Conservation (phyloP, 2,888 invertebrate genomes). For the Dyspetes luteomarginatus region DNA sequence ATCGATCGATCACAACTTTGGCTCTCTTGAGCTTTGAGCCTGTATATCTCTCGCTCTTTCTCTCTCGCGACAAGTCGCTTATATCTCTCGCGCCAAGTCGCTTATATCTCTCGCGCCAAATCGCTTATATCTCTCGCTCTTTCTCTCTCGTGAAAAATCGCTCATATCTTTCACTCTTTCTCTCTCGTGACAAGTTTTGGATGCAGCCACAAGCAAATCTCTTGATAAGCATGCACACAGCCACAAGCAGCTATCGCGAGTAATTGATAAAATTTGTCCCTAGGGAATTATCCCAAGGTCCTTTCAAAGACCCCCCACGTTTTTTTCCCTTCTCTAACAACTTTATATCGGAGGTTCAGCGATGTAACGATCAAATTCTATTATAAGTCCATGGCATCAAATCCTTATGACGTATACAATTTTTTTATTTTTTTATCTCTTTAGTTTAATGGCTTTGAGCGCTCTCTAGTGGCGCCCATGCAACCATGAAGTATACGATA, state of each 20-base stretch:
- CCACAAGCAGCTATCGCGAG: background rate
- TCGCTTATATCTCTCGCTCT: background rate
- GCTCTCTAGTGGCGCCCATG: too few species aligned
- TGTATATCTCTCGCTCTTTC: slow-evolving; percentile 1
- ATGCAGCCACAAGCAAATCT: background rate
- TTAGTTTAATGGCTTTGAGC: background rate
- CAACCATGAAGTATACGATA: too few species aligned
- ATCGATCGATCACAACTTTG: slow-evolving; percentile 45
- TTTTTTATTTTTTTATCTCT: too few species aligned
- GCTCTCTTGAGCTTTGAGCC: slow-evolving; percentile 1
- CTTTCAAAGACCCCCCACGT: background rate
- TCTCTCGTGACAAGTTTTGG: too few species aligned
- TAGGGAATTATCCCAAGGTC: slow-evolving; percentile 22
- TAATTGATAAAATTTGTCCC: slow-evolving; percentile 38
- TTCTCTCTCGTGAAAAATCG: slow-evolving; percentile 29
- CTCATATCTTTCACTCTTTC: background rate
- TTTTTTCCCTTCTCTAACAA: too few species aligned
- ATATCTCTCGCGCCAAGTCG: background rate
- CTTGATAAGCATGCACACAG: background rate
- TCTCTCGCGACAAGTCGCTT: slow-evolving; percentile 27
- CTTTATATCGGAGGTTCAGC: too few species aligned
- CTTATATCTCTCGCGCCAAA: background rate
- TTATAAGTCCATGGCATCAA: too few species aligned
- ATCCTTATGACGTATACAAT: too few species aligned
- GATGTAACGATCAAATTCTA: too few species aligned